Evolutionary conservation across 2,113 vertebrate species (phyloP).

Genomic region (Nibea albiflora): DNA sequence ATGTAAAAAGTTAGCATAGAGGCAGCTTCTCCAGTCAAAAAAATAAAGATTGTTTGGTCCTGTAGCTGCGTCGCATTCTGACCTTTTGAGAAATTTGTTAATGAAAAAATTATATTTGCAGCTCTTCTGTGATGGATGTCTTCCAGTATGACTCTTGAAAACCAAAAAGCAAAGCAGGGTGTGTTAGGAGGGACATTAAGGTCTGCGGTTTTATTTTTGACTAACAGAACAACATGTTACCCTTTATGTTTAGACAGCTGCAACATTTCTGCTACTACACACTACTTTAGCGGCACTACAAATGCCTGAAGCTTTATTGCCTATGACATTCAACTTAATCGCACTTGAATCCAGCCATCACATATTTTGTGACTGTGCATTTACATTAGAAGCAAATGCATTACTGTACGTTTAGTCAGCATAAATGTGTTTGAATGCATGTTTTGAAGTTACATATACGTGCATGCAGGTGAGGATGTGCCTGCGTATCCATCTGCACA

Average conservation of each 20-base stretch:
- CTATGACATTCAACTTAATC: background rate
- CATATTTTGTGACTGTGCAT: background rate
- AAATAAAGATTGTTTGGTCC: background rate
- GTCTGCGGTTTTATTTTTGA: background rate
- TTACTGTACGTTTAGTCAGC: background rate
- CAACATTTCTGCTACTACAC: background rate
- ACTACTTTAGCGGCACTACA: background rate
- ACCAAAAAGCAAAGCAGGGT: background rate
- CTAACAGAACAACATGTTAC: background rate
- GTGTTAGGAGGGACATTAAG: background rate
- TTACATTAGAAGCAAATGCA: background rate
- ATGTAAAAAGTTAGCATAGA: background rate
- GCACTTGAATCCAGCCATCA: background rate
- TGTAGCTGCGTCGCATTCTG: constrained; percentile 1
- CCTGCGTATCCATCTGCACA: background rate
- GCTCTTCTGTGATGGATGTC: background rate
- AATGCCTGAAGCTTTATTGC: background rate
- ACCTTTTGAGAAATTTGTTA: constrained; percentile 25
- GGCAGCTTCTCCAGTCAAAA: background rate
- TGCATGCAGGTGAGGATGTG: background rate
- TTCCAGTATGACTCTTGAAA: background rate
- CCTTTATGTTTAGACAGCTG: background rate
- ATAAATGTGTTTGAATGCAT: background rate
- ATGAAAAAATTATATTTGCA: constrained; percentile 2
- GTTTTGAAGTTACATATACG: background rate